Conservation (phyloP, 1,140 invertebrate species). For the Drosophila sturtevanti region DNA sequence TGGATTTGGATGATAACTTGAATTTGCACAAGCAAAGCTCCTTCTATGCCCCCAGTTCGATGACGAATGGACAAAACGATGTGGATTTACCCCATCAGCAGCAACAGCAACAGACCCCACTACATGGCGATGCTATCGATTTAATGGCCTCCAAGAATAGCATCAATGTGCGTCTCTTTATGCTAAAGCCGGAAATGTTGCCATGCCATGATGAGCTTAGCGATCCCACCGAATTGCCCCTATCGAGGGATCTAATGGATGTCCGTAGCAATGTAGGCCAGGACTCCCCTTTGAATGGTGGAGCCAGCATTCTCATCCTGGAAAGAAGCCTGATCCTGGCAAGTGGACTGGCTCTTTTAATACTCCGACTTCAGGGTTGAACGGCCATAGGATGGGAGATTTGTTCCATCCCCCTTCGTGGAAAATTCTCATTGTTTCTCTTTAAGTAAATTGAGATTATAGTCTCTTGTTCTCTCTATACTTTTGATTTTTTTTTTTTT, state of each 20-base stretch:
- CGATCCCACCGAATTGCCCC: conserved; percentile 85
- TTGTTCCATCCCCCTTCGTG: not conserved
- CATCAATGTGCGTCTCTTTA: conserved; percentile 83
- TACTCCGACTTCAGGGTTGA: conserved; percentile 49
- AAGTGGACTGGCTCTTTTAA: not conserved
- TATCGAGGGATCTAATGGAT: conserved; percentile 83
- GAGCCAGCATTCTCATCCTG: not conserved
- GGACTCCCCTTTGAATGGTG: conserved; percentile 48
- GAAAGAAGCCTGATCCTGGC: not conserved
- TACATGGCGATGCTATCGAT: conserved; percentile 50
- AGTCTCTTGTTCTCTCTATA: conserved; percentile 2
- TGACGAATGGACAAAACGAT: conserved; percentile 57
- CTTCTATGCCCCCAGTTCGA: conserved; percentile 47
- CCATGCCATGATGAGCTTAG: conserved; percentile 87
- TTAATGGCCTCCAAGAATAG: conserved; percentile 61
- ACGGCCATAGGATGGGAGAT: not conserved
- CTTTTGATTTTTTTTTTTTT: conserved; percentile 19
- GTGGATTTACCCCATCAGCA: conserved; percentile 53
- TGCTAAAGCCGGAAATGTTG: conserved; percentile 86
- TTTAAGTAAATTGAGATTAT: not conserved
- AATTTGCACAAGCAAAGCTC: conserved; percentile 71
- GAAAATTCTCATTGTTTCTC: not conserved
- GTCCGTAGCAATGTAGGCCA: conserved; percentile 72
- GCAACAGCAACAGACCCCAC: not conserved
- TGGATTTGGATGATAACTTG: conserved; percentile 70